Evolutionary conservation across 92 coral and sea anemone genomes (phyloP), one percentile per base, ranked within the genome.

Genomic region (Zoanthus sociatus): DNA sequence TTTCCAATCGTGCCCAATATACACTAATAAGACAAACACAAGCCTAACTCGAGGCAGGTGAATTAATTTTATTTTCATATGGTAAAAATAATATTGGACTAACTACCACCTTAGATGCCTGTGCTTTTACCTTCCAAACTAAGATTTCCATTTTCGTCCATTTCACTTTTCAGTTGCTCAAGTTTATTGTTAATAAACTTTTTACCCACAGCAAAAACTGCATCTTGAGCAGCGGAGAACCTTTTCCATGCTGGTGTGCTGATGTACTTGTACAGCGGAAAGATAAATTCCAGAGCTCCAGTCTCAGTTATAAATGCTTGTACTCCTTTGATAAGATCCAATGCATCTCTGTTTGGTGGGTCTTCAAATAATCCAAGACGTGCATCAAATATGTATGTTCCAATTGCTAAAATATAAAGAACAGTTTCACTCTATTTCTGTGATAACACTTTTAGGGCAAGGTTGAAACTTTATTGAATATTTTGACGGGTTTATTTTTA

Each of bases 201-300:
- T 63, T 56, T 5, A 44, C 73, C 71, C 17, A 79, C 44, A 8
- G 56, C 53, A 45, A 61, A 60, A 45, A 58, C 68, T 44, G n/a
- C 63, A 71, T 79, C 84, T 45, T 79, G 73, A 10, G 84, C 84
- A 17, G 18, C 30, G n/a, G 73, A 44, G 44, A 79, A 79, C 33
- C 84, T 79, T 45, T 63, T 79, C 84, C 84, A 79, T 9, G 84
- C 1, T 61, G 72, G 84, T 0, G 84, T 79, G 55, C 18, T 53
- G 44, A 79, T 63, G 60, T 79, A 79, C 44, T 79, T 79, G 73
- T 79, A 79, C 17, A 79, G 15, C 21, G 84, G 84, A 64, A 79
- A 20, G 15, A 66, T 6, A 44, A 53, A 17, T 2, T 79, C 60
- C 42, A 79, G 26, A 4, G 37, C 18, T 79, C 84, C 84, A 10